Evolutionary conservation across 2,797 vertebrate genomes (phyloP).

Genomic region (Oreonectes daqikongensis): DNA sequence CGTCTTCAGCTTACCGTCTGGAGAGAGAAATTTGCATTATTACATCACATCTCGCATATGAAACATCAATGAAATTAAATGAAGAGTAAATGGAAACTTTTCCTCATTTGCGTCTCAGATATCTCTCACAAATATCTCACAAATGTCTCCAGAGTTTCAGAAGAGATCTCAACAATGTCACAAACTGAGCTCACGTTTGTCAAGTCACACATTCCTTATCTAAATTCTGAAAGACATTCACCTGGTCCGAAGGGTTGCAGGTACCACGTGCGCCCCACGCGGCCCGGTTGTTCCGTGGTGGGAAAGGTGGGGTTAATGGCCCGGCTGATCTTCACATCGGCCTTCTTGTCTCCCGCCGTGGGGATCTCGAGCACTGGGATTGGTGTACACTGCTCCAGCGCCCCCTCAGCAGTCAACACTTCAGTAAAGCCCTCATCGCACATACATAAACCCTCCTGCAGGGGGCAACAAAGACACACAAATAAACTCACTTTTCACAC

Average conservation of each 20-base stretch:
- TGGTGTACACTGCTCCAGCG: constrained; percentile 89
- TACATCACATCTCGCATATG: too few relatives aligned
- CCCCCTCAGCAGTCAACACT: constrained; percentile 85
- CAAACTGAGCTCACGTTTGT: too few relatives aligned
- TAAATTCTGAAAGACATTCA: constrained; percentile 53
- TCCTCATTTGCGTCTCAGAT: too few relatives aligned
- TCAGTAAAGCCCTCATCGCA: constrained; percentile 96
- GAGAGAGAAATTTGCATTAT: constrained; percentile 57
- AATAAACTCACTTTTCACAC: constrained; percentile 4
- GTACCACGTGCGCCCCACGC: constrained; percentile 92
- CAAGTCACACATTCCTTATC: too few relatives aligned
- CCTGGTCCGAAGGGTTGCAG: constrained; percentile 96
- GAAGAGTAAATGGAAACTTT: too few relatives aligned
- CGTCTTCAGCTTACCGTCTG: constrained; percentile 98
- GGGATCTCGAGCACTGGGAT: constrained; percentile 93
- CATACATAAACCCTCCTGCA: constrained; percentile 83
- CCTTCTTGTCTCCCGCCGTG: constrained; percentile 86
- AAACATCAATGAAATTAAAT: too few relatives aligned
- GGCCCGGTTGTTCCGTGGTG: constrained; percentile 81
- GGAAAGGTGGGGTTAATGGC: constrained; percentile 89
- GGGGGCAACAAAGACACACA: constrained; percentile 65
- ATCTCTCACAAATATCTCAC: too few relatives aligned
- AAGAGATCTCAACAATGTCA: too few relatives aligned
- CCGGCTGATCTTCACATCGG: constrained; percentile 94
- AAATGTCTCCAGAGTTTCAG: too few relatives aligned